These are phyloP conservation scores for Trachymyrmex cornetzi DNA, from an alignment of 1,140 invertebrate genomes.

Conservation along the genomic window DNA sequence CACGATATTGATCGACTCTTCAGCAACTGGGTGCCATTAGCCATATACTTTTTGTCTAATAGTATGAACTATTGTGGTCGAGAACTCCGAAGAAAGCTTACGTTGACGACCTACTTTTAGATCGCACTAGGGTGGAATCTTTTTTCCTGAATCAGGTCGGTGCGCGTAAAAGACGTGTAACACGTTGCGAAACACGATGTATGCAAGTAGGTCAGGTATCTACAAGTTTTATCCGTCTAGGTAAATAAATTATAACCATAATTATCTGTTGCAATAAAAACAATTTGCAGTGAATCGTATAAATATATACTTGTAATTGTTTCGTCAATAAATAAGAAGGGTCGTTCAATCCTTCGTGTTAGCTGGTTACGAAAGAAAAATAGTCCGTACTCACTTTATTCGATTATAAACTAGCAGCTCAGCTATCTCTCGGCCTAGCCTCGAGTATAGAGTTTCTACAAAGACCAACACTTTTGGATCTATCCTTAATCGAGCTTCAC, in stretches of 20 bases:
- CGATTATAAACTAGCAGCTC: constrained; percentile 96
- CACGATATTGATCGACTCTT: constrained; percentile 60
- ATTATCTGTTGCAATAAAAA: constrained; percentile 13
- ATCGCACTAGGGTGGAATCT: constrained; percentile 16
- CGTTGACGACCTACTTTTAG: constrained; percentile 50
- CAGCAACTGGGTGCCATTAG: constrained; percentile 50
- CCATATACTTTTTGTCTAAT: constrained; percentile 56
- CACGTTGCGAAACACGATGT: constrained; percentile 29
- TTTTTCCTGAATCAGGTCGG: constrained; percentile 37
- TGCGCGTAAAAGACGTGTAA: constrained; percentile 33
- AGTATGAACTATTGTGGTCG: constrained; percentile 41
- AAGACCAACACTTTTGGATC: constrained; percentile 97
- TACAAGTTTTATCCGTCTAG: not conserved
- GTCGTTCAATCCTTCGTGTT: not conserved
- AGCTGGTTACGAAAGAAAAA: not conserved
- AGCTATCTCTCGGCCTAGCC: constrained; percentile 96
- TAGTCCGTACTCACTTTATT: constrained; percentile 92
- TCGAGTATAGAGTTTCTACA: constrained; percentile 97
- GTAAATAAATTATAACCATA: constrained; percentile 25
- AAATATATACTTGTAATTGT: not conserved
- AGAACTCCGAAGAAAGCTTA: constrained; percentile 49
- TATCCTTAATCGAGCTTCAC: constrained; percentile 93
- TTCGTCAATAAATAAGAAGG: constrained; percentile 18
- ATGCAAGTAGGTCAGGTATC: constrained; percentile 24
- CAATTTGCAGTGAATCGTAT: not conserved